Evolutionary conservation across 2,113 vertebrate species (phyloP), one percentile per base, ranked within the genome.

Genomic region (Epinephelus moara): DNA sequence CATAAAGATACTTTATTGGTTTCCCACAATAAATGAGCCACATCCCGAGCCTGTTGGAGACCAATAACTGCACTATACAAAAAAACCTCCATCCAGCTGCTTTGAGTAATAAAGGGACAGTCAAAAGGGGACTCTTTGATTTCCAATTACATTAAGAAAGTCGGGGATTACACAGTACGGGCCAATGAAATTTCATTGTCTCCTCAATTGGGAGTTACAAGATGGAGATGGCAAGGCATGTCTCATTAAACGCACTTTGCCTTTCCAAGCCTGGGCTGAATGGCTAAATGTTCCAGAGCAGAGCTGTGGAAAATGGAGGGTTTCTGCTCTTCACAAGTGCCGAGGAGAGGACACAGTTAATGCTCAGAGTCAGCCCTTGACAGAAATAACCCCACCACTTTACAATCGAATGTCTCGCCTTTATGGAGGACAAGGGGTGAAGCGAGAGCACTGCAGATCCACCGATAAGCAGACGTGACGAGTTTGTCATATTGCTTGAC

Each of bases 101-200:
- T 80, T 72, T 64, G 79, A 85, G 81, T 80, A 87, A 92, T 89
- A 93, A 93, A 82, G 77, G 33, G 66, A 86, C 74, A 85, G 77
- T 78, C 67, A 75, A 64, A 80, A 75, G 67, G 80, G 70, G 83
- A 81, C 62, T 79, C 50, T 88, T 82, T 84, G 64, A 89, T 88
- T 92, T 92, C 87, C 77, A 92, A 92, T 93, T 87, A 88, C 85
- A 92, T 89, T 85, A 89, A 89, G 81, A 80, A 89, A 94, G 87
- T 81, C 74, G 3, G 63, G 85, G 88, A 92, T 91, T 91, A 87
- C 84, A 83, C 84, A 77, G 84, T 37, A 83, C 14, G 57, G 85
- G 47, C 82, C 91, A 88, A 83, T 91, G 73, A 92, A 86, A 91
- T 91, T 87, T 92, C 86, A 92, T 88, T 90, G 89, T 92, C 83